Evolutionary conservation across 2,888 invertebrate species (phyloP), one percentile per base, ranked within the genome.

Genomic region (Galerucella pusilla): DNA sequence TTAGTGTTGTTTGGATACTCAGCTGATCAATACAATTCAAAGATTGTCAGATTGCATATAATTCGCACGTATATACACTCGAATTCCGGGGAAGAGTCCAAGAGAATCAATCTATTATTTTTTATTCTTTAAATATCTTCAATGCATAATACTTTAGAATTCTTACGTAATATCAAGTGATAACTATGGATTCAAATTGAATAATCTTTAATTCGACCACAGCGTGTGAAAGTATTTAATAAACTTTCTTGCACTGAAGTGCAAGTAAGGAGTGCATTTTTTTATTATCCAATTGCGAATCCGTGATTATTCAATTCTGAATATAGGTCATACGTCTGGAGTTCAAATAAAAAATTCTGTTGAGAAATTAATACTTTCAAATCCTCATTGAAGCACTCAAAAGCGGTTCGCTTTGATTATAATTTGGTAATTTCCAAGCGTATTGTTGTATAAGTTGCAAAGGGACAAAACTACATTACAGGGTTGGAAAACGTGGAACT

Each of bases 291-390:
- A 79, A 78, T 79, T 79, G 66, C 72, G 65, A 68, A 71, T 65
- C 69, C 71, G 65, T 68, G 20, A 65, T 79, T 72, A 79, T 77
- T 74, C 66, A 78, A 79, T 79, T 77, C 73, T 68, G 61, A 67
- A 79, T 77, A 74, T 78, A 76, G 79, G 79, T 68, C 79, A 79
- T n/a, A 73, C 73, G 79, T 79, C 79, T 79, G 79, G 69, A 75
- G 68, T 46, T 54, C 75, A 66, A 79, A 79, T 79, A 72, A 79
- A 78, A 79, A 78, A 67, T 68, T 72, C 71, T 70, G 66, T 72
- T 72, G 52, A 5, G 66, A 60, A 72, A 72, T 72, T 66, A 42
- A 71, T 49, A 49, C 52, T 14, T 57, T 45, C 20, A 57, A 49
- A 69, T 61, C 49, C 9, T 60, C 61, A 28, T 7, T 61, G n/a